Base-by-base conservation (phyloP, 1,140 invertebrate genomes). In the Scaptomyza pallida region DNA sequence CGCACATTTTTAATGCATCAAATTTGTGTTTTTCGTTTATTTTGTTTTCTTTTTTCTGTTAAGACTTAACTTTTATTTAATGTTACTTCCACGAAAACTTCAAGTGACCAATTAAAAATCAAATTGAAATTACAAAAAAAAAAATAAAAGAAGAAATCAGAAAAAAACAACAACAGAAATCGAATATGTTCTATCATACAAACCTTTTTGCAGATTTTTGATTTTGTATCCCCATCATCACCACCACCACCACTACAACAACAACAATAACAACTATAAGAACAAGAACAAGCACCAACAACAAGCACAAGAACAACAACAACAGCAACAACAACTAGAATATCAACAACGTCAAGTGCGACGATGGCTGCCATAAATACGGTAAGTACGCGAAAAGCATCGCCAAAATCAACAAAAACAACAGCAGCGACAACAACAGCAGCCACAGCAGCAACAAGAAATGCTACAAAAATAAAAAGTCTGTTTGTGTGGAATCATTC, bases 321-420 rank as follows among this genome's bases (percentile, higher is more conserved):
- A 69, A 26, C 54, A 73, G 72, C 48, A 64, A 79, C 56, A 75
- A 72, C 63, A 68, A 77, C 73, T 67, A 78, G 59, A 67, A 60
- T 74, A 76, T 81, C 81, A 72, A 86, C 81, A 56, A 65, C 81
- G 77, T 74, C 81, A 88, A 88, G 85, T 86, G 77, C 82, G 82
- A 90, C 81, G 78, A 90, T 90, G 89, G 89, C 89, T 65, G 79
- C 89, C 76, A 89, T 90, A 75, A 90, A 90, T 78, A 89, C 89
- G 89, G 89, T 90, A 90, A 90, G 89, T 90, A 78, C 75, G 71
- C 71, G 83, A 75, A 72, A 60, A 54, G 16, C 37, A 63, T 35
- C 56, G 43, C 26, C 63, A 56, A 48, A 33, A 43, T 12, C 13
- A 70, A 16, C 50, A 72, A 26, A n/a, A 73, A 70, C 40, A 69